phyloP scores from a whole-genome alignment of 2,797 vertebrate genomes.

The Pipistrellus kuhlii region DNA sequence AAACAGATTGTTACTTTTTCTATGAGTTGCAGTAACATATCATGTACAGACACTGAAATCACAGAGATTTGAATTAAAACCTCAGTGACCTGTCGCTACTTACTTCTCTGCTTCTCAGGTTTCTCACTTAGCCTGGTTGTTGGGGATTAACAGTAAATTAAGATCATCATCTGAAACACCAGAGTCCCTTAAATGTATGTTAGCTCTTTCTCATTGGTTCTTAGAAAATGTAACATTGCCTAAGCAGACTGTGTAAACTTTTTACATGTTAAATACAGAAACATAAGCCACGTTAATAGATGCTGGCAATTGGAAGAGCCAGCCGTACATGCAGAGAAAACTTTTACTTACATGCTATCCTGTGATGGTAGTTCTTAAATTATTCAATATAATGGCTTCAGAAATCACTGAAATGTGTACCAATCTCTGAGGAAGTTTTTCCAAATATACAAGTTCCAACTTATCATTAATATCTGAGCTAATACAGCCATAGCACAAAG shows the following conservation, averaged over 20 bases:
- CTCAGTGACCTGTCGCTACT: not conserved
- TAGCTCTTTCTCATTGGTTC: not conserved
- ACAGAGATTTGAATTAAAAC: not conserved
- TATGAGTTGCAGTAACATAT: not conserved
- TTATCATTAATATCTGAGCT: not conserved
- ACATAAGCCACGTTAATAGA: not conserved
- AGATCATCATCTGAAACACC: not conserved
- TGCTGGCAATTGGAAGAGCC: not conserved
- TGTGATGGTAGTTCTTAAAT: not conserved
- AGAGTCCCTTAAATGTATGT: not conserved
- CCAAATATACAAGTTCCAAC: not conserved
- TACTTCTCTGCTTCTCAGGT: not conserved
- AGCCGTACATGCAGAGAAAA: not conserved
- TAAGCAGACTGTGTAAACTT: not conserved
- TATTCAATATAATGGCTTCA: not conserved
- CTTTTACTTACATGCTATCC: not conserved
- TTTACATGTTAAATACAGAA: not conserved
- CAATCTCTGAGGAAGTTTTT: not conserved
- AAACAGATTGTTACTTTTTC: not conserved
- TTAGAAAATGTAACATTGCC: not conserved
- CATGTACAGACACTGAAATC: not conserved
- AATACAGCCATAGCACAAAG: not conserved
- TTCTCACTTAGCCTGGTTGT: not conserved
- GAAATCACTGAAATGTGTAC: not conserved
- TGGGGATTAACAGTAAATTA: not conserved